Conservation (phyloP, 2,113 vertebrate species). For the Ancistrus triradiatus region DNA sequence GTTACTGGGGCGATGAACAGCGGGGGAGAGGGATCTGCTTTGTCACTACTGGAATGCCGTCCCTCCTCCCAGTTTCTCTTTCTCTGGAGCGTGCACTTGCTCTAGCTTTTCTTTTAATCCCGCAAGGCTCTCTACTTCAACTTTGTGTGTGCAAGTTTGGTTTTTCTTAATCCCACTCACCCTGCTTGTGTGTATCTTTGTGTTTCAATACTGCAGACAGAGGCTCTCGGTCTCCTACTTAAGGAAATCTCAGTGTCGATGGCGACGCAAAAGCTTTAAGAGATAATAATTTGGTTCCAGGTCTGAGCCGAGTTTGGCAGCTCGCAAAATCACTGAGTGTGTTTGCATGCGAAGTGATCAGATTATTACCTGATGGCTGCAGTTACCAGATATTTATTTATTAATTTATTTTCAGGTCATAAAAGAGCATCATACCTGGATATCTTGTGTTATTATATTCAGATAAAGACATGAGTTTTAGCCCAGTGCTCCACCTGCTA, state of each 20-base stretch:
- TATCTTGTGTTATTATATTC: no score
- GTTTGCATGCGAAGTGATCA: no score
- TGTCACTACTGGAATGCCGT: conserved; percentile 61
- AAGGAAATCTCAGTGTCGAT: background rate
- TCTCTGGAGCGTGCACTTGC: conserved; percentile 56
- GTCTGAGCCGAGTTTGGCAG: background rate
- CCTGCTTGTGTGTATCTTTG: background rate
- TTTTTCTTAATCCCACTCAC: background rate
- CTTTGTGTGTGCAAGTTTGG: background rate
- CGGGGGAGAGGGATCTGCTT: conserved; percentile 47
- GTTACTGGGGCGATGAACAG: conserved; percentile 28
- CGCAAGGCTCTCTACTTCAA: conserved; percentile 19
- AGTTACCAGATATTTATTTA: no score
- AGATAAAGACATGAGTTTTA: no score
- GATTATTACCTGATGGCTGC: no score
- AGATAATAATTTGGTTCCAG: background rate
- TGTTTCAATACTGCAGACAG: no score
- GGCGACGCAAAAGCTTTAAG: background rate
- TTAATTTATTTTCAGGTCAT: no score
- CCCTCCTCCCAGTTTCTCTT: conserved; percentile 16
- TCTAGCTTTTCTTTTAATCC: conserved; percentile 26
- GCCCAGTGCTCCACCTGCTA: no score
- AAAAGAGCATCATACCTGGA: no score
- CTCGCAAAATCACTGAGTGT: background rate
- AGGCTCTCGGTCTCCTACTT: background rate